Conservation (phyloP, 2,888 invertebrate species). For the Drosophila putrida region DNA sequence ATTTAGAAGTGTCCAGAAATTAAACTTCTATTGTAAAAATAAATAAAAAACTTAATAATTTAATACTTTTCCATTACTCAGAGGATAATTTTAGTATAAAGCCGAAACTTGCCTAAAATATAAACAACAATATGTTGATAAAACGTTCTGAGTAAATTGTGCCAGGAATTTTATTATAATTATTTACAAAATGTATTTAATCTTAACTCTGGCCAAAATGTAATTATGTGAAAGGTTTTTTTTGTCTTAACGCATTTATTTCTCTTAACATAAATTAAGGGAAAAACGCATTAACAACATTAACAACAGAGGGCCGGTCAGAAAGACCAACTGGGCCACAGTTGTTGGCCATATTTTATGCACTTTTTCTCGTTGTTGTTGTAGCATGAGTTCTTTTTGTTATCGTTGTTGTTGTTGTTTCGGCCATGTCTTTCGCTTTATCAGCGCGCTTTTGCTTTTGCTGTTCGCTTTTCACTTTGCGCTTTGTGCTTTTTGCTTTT, state of each 20-base stretch:
- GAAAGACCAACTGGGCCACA: constrained; percentile 19
- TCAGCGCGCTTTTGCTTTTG: constrained; percentile 22
- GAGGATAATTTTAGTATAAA: too few species aligned
- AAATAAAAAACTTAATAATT: too few species aligned
- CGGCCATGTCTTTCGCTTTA: constrained; percentile 41
- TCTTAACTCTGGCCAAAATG: constrained; percentile 12
- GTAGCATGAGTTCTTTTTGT: constrained; percentile 12
- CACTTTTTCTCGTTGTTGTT: constrained; percentile 14
- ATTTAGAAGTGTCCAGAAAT: too few species aligned
- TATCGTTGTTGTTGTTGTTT: constrained; percentile 20
- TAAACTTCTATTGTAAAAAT: too few species aligned
- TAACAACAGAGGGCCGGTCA: constrained; percentile 19
- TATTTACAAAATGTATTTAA: constrained; percentile 6
- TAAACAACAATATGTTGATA: background rate
- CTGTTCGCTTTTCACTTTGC: constrained; percentile 47
- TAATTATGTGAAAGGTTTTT: constrained; percentile 20
- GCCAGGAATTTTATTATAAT: constrained; percentile 1
- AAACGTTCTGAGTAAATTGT: background rate
- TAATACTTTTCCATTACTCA: too few species aligned
- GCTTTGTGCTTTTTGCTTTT: too few species aligned
- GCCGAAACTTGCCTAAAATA: background rate
- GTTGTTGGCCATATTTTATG: constrained; percentile 39
- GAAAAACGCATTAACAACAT: constrained; percentile 38
- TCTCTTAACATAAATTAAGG: constrained; percentile 44
- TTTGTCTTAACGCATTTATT: constrained; percentile 22